A percentile compares a stretch with the other conserved stretches of the same genome.
Conservation (phyloP, 2,113 vertebrate genomes). For the Eubucco bourcierii region DNA sequence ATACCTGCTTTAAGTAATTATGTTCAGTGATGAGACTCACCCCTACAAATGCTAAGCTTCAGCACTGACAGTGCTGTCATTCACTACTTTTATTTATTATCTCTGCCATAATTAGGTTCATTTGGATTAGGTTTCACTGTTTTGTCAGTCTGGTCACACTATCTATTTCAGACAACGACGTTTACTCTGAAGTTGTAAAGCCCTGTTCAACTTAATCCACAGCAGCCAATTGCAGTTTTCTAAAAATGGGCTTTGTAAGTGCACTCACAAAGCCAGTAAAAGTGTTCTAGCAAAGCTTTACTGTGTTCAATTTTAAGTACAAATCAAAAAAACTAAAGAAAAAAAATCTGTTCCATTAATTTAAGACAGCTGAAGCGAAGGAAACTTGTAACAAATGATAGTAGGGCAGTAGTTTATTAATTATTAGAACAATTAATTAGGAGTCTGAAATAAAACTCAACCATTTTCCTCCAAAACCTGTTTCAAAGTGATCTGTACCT, state of each 20-base stretch:
- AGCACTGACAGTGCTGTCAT: neutral
- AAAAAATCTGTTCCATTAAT: neutral
- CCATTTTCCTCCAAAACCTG: neutral
- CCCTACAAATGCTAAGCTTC: neutral
- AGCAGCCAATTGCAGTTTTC: neutral
- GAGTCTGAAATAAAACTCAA: neutral
- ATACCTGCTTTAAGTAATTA: neutral
- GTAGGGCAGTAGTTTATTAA: neutral
- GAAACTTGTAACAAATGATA: neutral
- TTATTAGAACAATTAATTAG: neutral
- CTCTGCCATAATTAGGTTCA: neutral
- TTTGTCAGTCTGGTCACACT: neutral
- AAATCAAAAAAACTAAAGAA: neutral
- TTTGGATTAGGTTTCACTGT: neutral
- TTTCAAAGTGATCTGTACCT: too few species aligned
- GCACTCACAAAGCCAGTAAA: fast-evolving
- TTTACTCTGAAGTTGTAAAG: neutral
- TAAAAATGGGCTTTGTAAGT: neutral
- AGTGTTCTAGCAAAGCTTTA: neutral
- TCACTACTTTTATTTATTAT: neutral
- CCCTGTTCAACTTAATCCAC: neutral
- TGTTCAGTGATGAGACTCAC: neutral
- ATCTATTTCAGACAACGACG: neutral
- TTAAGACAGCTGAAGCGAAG: neutral
- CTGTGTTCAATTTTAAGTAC: neutral